A percentile compares a stretch with the other conserved stretches of the same genome.
Conservation (phyloP, 2,113 vertebrate genomes). For the Furnarius figulus region DNA sequence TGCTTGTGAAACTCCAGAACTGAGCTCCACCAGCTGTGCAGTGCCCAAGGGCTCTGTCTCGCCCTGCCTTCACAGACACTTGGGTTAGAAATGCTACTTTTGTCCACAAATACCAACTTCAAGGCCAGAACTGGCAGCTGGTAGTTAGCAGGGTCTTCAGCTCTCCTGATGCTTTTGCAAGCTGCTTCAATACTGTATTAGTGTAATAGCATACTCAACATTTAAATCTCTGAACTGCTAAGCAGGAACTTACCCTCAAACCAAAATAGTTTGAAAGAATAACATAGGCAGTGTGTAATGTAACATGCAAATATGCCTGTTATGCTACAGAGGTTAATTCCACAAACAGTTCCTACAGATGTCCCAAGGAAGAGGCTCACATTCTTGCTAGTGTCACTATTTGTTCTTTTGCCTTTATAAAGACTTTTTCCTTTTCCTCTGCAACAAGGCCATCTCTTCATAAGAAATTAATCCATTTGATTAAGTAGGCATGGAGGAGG, state of each 20-base stretch:
- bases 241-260: background rate
- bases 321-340: background rate
- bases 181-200: background rate
- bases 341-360: background rate
- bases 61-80: background rate
- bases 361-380: background rate
- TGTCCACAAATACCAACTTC: conserved; percentile 9
- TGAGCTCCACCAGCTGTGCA: background rate
- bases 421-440: background rate
- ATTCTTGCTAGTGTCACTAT: background rate
- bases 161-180: background rate
- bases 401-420: background rate
- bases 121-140: background rate
- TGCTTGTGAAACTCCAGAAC: conserved; percentile 41
- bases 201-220: background rate
- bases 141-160: background rate
- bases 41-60: conserved; percentile 7
- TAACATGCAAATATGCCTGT: background rate
- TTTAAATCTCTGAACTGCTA: background rate
- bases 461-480: background rate
- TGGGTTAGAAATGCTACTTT: background rate
- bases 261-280: background rate
- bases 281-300: background rate
- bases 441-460: background rate
- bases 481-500: background rate